A percentile compares a stretch with the other conserved stretches of the same genome.
Conservation (phyloP, 2,797 vertebrate genomes). For the Knipowitschia caucasica region DNA sequence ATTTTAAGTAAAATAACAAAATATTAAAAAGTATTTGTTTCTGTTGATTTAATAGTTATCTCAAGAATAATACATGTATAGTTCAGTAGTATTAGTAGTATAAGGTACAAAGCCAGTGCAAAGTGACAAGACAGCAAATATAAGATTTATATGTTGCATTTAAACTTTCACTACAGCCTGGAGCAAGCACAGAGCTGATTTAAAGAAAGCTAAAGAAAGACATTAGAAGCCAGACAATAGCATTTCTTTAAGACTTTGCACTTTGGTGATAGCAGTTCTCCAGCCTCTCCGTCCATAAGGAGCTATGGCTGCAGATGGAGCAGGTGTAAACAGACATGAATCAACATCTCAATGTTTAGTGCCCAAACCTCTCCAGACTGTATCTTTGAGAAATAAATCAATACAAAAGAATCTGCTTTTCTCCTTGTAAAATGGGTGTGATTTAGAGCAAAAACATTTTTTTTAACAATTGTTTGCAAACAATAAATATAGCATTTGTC, state of each 20-base stretch:
- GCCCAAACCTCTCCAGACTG: constrained; percentile 8
- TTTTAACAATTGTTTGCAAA: too few relatives aligned
- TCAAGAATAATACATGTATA: too few relatives aligned
- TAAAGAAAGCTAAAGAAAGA: background rate
- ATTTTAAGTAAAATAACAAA: too few relatives aligned
- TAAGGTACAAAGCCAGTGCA: too few relatives aligned
- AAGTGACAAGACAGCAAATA: too few relatives aligned
- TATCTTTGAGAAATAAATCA: constrained; percentile 17
- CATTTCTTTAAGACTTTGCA: background rate
- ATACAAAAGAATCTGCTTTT: background rate
- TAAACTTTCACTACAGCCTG: too few relatives aligned
- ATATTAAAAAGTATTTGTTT: too few relatives aligned
- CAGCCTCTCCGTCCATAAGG: background rate
- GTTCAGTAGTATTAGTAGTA: too few relatives aligned
- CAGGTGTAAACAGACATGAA: constrained; percentile 30
- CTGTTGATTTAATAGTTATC: too few relatives aligned
- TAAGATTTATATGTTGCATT: background rate
- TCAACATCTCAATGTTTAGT: constrained; percentile 16
- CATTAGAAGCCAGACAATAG: background rate
- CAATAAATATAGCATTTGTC: too few relatives aligned
- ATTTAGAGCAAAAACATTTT: too few relatives aligned
- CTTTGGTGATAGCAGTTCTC: constrained; percentile 2
- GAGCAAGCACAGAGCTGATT: background rate
- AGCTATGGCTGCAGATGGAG: constrained; percentile 1
- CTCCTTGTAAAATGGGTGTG: constrained; percentile 2